Evolutionary conservation across 2,888 invertebrate genomes (phyloP).

Genomic region (Limnephilus rhombicus): DNA sequence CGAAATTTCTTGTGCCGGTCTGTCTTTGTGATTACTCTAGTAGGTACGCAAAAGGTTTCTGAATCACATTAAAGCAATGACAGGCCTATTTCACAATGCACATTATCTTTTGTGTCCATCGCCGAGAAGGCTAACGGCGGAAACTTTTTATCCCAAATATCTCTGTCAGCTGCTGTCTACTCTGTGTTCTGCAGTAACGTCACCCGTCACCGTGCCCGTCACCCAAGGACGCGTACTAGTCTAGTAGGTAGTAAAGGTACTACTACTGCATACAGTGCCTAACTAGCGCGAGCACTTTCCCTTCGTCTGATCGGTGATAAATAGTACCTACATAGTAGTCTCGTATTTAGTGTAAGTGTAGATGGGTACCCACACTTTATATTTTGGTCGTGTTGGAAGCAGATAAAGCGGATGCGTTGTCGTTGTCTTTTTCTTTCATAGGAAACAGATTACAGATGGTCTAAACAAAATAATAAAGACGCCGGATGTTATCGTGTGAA

Average conservation of each 20-base stretch:
- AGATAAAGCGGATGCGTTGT: neutral
- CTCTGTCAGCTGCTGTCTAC: neutral
- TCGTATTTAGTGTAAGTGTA: neutral
- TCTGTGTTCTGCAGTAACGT: neutral
- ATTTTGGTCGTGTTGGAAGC: neutral
- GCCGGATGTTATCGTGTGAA: neutral
- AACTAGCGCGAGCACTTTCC: slow-evolving; percentile 3
- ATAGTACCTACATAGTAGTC: neutral
- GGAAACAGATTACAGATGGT: neutral
- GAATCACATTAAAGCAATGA: slow-evolving; percentile 3
- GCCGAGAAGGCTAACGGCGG: neutral
- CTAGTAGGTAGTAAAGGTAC: neutral
- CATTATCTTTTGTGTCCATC: slow-evolving; percentile 12
- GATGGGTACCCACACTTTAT: neutral
- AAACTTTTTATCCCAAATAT: neutral
- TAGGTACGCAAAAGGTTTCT: neutral
- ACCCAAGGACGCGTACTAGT: neutral
- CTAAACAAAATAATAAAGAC: neutral
- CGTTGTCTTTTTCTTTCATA: neutral
- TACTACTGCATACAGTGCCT: neutral
- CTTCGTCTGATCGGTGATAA: slow-evolving; percentile 8
- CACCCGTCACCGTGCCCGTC: neutral
- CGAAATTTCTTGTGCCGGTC: neutral
- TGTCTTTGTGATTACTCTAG: neutral
- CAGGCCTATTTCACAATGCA: slow-evolving; percentile 5